phyloP scores from a whole-genome alignment of 2,113 vertebrate genomes.

The Daubentonia madagascariensis region DNA sequence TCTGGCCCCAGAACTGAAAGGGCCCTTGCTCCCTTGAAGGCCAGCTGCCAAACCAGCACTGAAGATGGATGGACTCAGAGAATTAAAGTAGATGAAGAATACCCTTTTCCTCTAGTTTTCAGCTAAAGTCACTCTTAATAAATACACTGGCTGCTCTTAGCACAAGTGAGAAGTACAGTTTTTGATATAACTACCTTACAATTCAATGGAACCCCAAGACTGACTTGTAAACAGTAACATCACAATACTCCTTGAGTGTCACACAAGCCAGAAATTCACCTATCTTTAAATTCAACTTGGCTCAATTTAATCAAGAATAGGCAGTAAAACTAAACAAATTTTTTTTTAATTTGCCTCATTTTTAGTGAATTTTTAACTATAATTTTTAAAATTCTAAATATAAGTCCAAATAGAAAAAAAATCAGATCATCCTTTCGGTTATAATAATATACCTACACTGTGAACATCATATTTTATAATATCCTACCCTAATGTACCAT shows the following conservation, averaged over 20 bases:
- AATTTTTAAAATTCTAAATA: neutral
- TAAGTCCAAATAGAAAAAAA: constrained; percentile 9
- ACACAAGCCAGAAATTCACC: neutral
- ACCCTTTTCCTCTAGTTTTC: neutral
- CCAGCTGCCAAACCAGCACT: neutral
- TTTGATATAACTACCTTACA: neutral
- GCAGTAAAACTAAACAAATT: neutral
- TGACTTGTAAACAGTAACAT: neutral
- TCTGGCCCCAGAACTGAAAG: neutral
- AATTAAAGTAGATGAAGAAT: neutral
- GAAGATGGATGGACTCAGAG: neutral
- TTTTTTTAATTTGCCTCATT: neutral
- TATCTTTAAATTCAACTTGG: neutral
- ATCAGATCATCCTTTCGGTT: neutral
- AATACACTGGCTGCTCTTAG: neutral
- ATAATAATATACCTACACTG: neutral
- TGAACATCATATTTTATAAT: neutral
- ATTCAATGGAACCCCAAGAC: neutral
- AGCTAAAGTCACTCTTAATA: neutral
- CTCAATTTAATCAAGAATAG: neutral
- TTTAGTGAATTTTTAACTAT: constrained; percentile 1
- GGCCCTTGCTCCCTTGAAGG: neutral
- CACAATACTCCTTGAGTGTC: neutral
- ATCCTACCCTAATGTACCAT: neutral
- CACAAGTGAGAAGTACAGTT: neutral